Base-by-base conservation (phyloP, 2,888 invertebrate genomes). In the Eumacrocentrus americanus region DNA sequence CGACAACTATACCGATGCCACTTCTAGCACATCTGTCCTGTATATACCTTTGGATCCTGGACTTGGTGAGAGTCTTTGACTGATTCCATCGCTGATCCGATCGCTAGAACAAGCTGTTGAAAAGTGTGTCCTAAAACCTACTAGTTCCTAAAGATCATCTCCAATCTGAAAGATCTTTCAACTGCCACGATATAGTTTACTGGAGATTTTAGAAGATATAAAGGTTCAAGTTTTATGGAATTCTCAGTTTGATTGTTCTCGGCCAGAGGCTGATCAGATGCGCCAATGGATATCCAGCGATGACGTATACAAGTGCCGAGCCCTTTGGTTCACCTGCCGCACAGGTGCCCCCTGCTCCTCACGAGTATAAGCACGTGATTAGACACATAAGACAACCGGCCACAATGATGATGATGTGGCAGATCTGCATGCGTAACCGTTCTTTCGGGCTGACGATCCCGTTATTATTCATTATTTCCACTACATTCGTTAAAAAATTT, bases 341-440 rank as follows among this genome's bases (percentile, higher is more conserved):
- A 58, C 48, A 56, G 48, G 56, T 56, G 56, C 25, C 34, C 34
- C 29, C 22, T 40, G 57, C 29, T 7, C 40, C 29, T 42, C 37
- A 25, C 25, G 12, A 9, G 11, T 20, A 18, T 40, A 34, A 47
- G 23, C 47, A 20, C 42, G 50, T 50, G 57, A 58, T 58, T 58
- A 58, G 57, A n/a, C 50, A 23, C 25, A 52, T 16, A 50, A 34
- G 42, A 58, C 22, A 51, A 57, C 38, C 22, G 9, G n/a, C 16
- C 22, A 44, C 11, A 20, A 54, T 22, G 44, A 18, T 38, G 20
- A 44, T 56, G 47, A 37, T 38, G 25, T 25, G 14, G 37, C 20
- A 9, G 16, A 22, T 20, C 3, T 46, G n/a, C 14, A 46, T 23
- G 12, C 2, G n/a, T n/a, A 35, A 5, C 11, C 18, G 35, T 1